Base-by-base conservation (phyloP, 2,113 vertebrate genomes). In the Columbina picui region DNA sequence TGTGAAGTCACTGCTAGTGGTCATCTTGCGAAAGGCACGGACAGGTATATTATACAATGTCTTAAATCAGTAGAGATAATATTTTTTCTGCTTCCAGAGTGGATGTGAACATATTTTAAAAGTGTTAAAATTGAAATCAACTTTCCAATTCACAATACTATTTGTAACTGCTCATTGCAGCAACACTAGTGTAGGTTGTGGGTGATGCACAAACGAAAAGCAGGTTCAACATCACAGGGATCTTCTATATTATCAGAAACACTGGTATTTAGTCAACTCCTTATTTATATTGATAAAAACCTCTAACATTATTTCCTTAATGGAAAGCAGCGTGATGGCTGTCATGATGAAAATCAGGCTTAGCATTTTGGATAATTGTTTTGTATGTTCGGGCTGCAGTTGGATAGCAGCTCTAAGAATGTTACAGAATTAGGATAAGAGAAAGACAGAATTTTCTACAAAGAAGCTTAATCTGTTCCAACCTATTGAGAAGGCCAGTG, bases 341-440 rank as follows among this genome's bases (percentile, higher is more conserved):
- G 59, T 70, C 90, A 14, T 39, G 60, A 70, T 64, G 18, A 86
- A 61, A 89, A 74, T 39, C 71, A 69, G 55, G 64, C 82, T 60
- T 94, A 92, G 52, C 16, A 41, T 85, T 91, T 89, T 53, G 64
- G 7, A 27, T 50, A 76, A 67, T 32, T 78, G 39, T 53, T 90
- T 76, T 89, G 32, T 65, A 45, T 89, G 14, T 89, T 83, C 94
- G 95, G 94, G 84, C 91, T 98, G 82, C 90, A 96, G 47, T 34
- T 71, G 71, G 80, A 81, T 76, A 79, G 86, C 39, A 64, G 81
- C 65, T 91, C 63, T 92, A 97, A 97, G 96, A 95, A 95, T 2
- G 5, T 29, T 53, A 86, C 70, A 93, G 96, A 95, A 97, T 94
- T 85, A 96, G 92, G 75, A 96, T 95, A 39, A 96, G 71, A 93